These are phyloP conservation scores for Tetraodon nigroviridis DNA, from an alignment of 2,113 vertebrate genomes.

Conservation along the genomic window DNA sequence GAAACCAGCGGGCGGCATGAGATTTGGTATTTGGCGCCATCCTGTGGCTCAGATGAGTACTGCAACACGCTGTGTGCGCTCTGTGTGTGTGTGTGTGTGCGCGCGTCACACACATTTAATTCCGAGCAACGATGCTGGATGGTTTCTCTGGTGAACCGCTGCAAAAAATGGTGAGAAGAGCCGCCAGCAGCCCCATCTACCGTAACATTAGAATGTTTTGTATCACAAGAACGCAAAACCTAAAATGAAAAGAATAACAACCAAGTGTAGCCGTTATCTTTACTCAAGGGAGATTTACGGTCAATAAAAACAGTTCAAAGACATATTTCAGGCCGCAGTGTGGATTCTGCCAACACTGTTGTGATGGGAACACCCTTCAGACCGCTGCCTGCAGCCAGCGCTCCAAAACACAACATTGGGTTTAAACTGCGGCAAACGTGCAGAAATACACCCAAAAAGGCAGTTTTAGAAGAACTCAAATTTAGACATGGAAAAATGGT, in stretches of 20 bases:
- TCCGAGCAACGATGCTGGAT: constrained; percentile 8
- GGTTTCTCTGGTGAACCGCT: constrained; percentile 8
- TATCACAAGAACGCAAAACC: constrained; percentile 25
- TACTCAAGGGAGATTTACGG: constrained; percentile 10
- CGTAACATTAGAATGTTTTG: constrained; percentile 17
- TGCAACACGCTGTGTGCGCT: neutral
- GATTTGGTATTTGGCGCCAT: neutral
- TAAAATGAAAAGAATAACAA: constrained; percentile 43
- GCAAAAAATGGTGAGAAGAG: neutral
- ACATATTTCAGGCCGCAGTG: constrained; percentile 15
- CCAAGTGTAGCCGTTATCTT: constrained; percentile 26
- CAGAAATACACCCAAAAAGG: neutral
- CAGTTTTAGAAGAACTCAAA: neutral
- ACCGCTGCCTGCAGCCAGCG: neutral
- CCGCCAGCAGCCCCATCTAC: constrained; percentile 19
- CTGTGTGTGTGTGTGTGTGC: too few species aligned
- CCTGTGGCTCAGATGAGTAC: neutral
- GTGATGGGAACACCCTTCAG: constrained; percentile 17
- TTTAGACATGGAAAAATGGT: too few species aligned
- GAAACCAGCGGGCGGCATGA: too few species aligned
- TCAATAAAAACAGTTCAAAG: constrained; percentile 36
- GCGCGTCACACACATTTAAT: neutral
- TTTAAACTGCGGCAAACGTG: neutral
- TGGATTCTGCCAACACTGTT: constrained; percentile 2
- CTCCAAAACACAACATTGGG: neutral